Evolutionary conservation across 2,888 invertebrate genomes (phyloP).

Genomic region (Dicyrtomina minuta): DNA sequence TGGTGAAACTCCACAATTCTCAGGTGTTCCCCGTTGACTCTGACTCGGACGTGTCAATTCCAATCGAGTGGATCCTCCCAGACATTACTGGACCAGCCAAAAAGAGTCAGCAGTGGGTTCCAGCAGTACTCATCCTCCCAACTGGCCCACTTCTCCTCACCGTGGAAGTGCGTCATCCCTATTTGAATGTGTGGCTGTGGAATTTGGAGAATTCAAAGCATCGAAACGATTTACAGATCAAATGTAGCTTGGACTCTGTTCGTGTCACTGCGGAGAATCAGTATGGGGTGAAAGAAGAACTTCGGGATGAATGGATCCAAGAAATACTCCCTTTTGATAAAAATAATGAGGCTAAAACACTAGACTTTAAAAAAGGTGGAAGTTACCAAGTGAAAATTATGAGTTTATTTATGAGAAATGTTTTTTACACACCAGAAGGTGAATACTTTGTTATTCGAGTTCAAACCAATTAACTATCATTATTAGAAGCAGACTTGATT

Average conservation of each 20-base stretch:
- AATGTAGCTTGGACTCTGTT: background rate
- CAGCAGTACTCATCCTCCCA: background rate
- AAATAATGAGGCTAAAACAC: too few relatives aligned
- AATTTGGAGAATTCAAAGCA: background rate
- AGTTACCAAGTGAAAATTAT: background rate
- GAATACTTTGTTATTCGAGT: too few relatives aligned
- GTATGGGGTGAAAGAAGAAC: background rate
- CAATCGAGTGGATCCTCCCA: background rate
- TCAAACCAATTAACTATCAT: too few relatives aligned
- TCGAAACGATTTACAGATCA: too few relatives aligned
- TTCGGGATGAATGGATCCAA: background rate
- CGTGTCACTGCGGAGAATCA: background rate
- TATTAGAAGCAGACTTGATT: too few relatives aligned
- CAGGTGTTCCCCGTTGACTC: too few relatives aligned
- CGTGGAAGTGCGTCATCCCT: background rate
- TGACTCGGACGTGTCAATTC: background rate
- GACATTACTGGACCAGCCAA: background rate
- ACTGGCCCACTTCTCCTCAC: background rate
- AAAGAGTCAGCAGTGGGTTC: background rate
- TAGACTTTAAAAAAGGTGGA: background rate
- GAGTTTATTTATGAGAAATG: background rate
- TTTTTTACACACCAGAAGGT: too few relatives aligned
- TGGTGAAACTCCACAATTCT: too few relatives aligned
- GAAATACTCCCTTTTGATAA: background rate
- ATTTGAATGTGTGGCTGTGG: conserved; percentile 6